Evolutionary conservation across 2,888 invertebrate genomes (phyloP).

Genomic region (Luffia ferchaultella): DNA sequence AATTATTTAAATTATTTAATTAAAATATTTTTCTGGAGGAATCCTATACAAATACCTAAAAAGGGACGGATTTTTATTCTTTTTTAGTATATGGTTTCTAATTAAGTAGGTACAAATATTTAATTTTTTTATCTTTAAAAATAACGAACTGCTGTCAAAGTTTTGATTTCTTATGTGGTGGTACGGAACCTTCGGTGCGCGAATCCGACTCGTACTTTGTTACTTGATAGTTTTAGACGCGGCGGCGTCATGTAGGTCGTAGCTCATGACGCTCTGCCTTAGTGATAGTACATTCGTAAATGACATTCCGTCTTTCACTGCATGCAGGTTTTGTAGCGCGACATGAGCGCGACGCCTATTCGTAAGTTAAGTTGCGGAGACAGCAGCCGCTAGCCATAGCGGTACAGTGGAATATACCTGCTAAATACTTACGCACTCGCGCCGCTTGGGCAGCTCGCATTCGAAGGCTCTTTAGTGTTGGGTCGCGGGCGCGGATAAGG

Average conservation of each 20-base stretch:
- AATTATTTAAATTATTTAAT: not conserved
- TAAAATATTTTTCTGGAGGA: not conserved
- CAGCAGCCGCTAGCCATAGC: not conserved
- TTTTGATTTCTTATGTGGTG: no score
- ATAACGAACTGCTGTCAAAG: no score
- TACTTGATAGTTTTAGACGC: not conserved
- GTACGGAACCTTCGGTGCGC: not conserved
- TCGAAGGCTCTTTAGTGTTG: not conserved
- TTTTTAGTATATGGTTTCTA: not conserved
- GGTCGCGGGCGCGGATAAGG: not conserved
- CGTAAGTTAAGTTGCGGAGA: not conserved
- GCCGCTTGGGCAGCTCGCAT: not conserved
- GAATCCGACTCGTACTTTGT: not conserved
- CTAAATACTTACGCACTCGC: not conserved
- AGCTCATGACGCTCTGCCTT: no score
- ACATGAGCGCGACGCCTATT: not conserved
- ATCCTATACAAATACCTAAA: not conserved
- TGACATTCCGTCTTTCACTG: not conserved
- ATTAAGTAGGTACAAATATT: not conserved
- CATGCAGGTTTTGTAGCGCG: not conserved
- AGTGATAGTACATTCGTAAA: not conserved
- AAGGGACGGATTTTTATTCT: not conserved
- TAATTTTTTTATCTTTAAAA: no score
- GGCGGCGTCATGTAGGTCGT: no score
- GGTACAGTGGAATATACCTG: not conserved